phyloP scores from a whole-genome alignment of 2,113 vertebrate species.

The Coracopsis vasa region DNA sequence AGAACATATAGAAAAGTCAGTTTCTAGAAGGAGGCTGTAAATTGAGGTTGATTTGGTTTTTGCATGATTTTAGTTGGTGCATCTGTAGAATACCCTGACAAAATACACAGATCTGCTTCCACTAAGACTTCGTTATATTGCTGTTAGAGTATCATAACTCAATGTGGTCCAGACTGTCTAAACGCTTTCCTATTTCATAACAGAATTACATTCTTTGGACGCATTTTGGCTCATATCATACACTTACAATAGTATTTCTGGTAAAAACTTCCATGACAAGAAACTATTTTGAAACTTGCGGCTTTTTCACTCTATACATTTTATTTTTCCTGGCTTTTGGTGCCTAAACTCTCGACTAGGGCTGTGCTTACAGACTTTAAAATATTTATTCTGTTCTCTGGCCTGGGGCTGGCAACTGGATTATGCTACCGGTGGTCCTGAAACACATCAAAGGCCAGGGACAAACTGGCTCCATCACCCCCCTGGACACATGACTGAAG shows the following conservation, averaged over 20 bases:
- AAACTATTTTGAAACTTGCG: neutral
- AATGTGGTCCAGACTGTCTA: neutral
- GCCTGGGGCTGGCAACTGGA: neutral
- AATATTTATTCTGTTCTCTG: neutral
- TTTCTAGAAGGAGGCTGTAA: neutral
- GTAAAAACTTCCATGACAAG: neutral
- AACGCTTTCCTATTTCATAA: neutral
- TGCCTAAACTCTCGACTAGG: neutral
- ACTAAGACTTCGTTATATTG: neutral
- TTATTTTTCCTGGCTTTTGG: neutral
- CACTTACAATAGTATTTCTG: neutral
- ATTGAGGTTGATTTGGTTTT: neutral
- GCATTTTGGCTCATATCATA: neutral
- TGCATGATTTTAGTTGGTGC: neutral
- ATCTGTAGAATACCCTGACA: neutral
- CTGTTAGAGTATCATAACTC: neutral
- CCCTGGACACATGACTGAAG: neutral
- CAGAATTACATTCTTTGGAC: neutral
- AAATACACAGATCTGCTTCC: neutral
- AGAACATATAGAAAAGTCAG: neutral
- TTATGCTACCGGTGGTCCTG: neutral
- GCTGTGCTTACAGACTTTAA: neutral
- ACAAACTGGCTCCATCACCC: neutral
- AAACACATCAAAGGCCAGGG: neutral
- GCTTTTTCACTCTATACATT: neutral